Percentiles rank a stretch among this genome's conserved stretches.
These are phyloP conservation scores for Lomographa bimaculata DNA, from an alignment of 2,888 invertebrate species.

Conservation along the genomic window DNA sequence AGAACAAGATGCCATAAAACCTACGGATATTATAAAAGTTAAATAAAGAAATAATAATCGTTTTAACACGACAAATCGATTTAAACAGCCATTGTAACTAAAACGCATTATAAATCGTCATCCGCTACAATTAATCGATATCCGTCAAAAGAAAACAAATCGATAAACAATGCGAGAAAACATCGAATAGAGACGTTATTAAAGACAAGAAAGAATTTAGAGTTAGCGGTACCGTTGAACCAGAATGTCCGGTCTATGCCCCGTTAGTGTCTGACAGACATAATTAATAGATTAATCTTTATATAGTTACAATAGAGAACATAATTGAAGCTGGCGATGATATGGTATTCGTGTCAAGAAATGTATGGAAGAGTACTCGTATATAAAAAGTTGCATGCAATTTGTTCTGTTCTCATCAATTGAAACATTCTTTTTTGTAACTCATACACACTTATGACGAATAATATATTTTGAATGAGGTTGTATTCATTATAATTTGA, in stretches of 20 bases:
- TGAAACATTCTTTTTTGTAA: slow-evolving; percentile 4
- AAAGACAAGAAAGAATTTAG: slow-evolving; percentile 49
- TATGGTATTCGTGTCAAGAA: slow-evolving; percentile 25
- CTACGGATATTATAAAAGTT: no score
- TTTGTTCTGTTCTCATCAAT: slow-evolving; percentile 6
- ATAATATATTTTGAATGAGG: no score
- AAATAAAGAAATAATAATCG: no score
- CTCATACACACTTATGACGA: no score
- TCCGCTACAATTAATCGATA: no score
- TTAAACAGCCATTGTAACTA: slow-evolving; percentile 14
- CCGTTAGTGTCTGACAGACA: slow-evolving; percentile 68
- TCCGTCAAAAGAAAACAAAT: slow-evolving; percentile 9
- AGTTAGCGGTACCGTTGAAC: slow-evolving; percentile 73
- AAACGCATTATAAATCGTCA: slow-evolving; percentile 8
- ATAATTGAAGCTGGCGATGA: slow-evolving; percentile 35
- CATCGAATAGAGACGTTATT: slow-evolving; percentile 19
- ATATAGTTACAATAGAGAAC: slow-evolving; percentile 41
- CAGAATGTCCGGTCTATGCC: slow-evolving; percentile 68
- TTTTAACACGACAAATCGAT: slow-evolving; percentile 13
- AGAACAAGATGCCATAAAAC: no score
- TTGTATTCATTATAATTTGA: no score
- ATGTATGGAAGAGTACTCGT: no score
- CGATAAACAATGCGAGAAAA: slow-evolving; percentile 21
- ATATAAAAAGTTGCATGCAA: slow-evolving; percentile 14
- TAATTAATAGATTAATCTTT: slow-evolving; percentile 63